Evolutionary conservation across 2,113 vertebrate species (phyloP).

Genomic region (Gymnogyps californianus): DNA sequence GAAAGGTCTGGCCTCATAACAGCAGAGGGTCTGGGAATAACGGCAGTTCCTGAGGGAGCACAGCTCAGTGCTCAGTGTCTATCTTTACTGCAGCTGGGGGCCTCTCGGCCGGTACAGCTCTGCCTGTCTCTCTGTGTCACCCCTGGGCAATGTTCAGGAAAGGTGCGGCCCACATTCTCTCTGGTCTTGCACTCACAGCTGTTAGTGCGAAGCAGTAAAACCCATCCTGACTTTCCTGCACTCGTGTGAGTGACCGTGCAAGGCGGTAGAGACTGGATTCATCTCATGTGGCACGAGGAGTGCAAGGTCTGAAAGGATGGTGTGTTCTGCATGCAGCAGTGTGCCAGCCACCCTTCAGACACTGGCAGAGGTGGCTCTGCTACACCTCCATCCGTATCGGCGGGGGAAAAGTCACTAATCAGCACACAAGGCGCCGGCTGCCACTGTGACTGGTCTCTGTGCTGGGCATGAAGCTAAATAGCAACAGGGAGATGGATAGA

Average conservation of each 20-base stretch:
- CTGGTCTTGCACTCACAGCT: neutral
- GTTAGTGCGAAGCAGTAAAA: neutral
- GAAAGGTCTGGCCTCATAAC: neutral
- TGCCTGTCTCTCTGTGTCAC: neutral
- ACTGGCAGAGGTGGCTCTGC: accelerated
- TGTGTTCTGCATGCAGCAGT: neutral
- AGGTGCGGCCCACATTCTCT: accelerated
- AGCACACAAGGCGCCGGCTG: accelerated
- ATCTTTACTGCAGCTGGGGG: neutral
- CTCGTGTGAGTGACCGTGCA: too few species aligned
- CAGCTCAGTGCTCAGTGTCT: neutral
- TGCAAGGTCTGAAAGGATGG: neutral
- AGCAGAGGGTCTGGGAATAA: neutral
- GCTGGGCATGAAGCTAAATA: neutral
- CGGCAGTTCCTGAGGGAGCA: neutral
- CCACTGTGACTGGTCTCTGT: neutral
- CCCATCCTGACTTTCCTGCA: neutral
- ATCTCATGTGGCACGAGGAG: accelerated
- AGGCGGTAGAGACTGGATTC: neutral
- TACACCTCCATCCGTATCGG: accelerated
- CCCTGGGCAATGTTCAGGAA: too few species aligned
- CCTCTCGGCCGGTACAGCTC: neutral
- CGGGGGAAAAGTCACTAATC: neutral
- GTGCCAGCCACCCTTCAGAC: neutral
- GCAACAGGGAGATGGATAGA: neutral